phyloP scores from a whole-genome alignment of 2,113 vertebrate genomes.

The Murina feae region DNA sequence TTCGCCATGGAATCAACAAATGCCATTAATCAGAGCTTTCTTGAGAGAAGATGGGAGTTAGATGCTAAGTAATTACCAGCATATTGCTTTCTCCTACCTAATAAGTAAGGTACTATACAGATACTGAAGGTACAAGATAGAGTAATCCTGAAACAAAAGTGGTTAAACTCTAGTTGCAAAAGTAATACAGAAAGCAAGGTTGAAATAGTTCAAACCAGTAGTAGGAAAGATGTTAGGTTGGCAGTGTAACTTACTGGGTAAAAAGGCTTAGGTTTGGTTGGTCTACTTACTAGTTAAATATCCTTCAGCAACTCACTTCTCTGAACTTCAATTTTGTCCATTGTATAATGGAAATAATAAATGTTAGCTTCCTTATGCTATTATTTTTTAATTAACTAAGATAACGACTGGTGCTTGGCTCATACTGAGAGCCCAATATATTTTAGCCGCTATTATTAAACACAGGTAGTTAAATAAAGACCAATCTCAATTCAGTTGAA shows the following conservation, averaged over 20 bases:
- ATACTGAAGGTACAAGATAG: rapidly evolving
- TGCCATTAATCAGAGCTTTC: neutral
- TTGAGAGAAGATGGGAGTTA: neutral
- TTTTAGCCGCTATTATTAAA: neutral
- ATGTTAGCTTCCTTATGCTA: neutral
- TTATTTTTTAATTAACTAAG: neutral
- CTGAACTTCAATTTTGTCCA: neutral
- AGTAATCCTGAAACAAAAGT: neutral
- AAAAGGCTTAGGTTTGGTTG: neutral
- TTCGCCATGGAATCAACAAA: neutral
- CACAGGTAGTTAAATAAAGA: neutral
- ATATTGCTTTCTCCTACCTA: neutral
- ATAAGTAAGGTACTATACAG: neutral
- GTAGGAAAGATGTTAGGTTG: neutral
- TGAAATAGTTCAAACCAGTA: neutral
- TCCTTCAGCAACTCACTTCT: neutral
- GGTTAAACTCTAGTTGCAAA: neutral
- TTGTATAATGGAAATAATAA: neutral
- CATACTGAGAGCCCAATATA: neutral
- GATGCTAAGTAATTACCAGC: neutral
- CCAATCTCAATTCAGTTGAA: neutral
- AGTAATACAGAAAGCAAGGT: neutral
- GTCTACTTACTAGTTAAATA: neutral
- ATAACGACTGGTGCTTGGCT: neutral
- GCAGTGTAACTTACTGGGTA: neutral